These are phyloP conservation scores for Narcine bancroftii DNA, from an alignment of 2,113 vertebrate species.

Conservation along the genomic window DNA sequence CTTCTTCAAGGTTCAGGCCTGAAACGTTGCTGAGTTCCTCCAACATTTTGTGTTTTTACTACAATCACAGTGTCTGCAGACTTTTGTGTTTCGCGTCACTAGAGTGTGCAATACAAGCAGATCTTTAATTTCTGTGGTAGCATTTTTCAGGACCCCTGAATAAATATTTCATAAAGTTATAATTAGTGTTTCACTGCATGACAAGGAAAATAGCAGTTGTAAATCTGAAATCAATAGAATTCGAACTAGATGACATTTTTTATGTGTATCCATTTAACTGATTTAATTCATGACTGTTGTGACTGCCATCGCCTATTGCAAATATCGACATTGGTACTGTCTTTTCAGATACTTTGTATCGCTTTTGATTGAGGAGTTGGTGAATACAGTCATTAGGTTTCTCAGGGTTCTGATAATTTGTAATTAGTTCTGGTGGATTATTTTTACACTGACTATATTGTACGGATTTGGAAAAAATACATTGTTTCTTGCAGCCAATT, in stretches of 20 bases:
- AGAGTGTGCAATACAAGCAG: neutral
- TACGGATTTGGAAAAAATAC: neutral
- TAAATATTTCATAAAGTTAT: neutral
- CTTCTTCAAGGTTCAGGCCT: too few species aligned
- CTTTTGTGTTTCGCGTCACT: too few species aligned
- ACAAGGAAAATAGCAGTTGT: neutral
- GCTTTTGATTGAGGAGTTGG: neutral
- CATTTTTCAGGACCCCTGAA: neutral
- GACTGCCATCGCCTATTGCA: neutral
- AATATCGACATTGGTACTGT: neutral
- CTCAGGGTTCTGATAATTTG: neutral
- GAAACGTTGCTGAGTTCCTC: too few species aligned
- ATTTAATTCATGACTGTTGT: neutral
- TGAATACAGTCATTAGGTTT: neutral
- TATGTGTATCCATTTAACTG: neutral
- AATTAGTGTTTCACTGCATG: neutral
- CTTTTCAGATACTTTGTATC: neutral
- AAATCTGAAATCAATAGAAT: neutral
- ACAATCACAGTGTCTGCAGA: too few species aligned
- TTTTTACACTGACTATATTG: neutral
- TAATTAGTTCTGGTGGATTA: neutral
- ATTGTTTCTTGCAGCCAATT: conserved; percentile 52
- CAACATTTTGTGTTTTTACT: too few species aligned
- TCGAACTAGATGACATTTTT: neutral
- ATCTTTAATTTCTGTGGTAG: neutral